phyloP scores from a whole-genome alignment of 2,113 vertebrate species.

The Zapus hudsonius region DNA sequence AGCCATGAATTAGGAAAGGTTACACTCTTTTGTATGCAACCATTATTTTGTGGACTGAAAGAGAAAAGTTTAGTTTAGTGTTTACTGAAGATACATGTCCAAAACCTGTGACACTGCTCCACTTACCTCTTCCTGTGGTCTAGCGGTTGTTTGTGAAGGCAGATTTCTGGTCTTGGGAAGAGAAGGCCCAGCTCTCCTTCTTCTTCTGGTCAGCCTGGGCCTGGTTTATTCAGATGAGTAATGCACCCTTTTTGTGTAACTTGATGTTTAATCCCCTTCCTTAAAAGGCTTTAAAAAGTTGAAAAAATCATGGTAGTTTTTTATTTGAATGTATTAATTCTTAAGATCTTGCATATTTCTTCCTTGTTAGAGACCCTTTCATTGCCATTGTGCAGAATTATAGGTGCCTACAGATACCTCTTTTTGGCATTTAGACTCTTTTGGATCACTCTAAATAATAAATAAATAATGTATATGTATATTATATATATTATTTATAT shows the following conservation, averaged over 20 bases:
- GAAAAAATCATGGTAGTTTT: not conserved
- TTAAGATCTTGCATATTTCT: not conserved
- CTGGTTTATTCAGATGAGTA: not conserved
- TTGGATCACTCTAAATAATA: conserved; percentile 30
- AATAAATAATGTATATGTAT: no score
- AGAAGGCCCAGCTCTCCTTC: not conserved
- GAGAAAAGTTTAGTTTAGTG: not conserved
- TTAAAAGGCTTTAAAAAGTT: not conserved
- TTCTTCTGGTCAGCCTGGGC: not conserved
- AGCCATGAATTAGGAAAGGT: not conserved
- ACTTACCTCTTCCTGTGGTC: not conserved
- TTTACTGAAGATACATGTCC: not conserved
- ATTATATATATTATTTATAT: no score
- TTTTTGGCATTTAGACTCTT: not conserved
- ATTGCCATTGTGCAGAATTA: not conserved
- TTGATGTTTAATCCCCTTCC: not conserved
- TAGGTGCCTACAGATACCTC: not conserved
- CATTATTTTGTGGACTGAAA: not conserved
- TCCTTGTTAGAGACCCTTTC: not conserved
- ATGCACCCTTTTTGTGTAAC: not conserved
- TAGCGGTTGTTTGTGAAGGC: not conserved
- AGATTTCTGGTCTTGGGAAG: not conserved
- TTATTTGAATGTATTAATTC: not conserved
- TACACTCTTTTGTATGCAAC: not conserved
- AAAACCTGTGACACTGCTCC: not conserved